Evolutionary conservation across 2,797 vertebrate species (phyloP), one percentile per base, ranked within the genome.

Genomic region (Paramormyrops hopkinsi): DNA sequence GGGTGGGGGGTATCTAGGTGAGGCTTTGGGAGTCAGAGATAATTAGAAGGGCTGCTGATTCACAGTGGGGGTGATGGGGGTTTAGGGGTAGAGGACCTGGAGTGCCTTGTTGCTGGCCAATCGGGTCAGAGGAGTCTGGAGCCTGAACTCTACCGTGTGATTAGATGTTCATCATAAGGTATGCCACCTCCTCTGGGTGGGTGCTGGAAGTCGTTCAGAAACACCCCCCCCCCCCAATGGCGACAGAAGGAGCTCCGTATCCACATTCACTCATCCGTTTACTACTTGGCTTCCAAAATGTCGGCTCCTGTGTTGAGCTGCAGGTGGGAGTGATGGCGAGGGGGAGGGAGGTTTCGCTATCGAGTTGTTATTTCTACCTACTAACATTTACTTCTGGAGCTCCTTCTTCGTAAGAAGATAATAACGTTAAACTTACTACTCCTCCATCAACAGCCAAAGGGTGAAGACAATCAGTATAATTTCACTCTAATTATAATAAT

Each of bases 401-500:
- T 37, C 79, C 53, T 3, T 2, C 0, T 4, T n/a, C 44, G 44
- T 37, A 44, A 29, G 29, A 29, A 29, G 29, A 29, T 29, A 29
- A 29, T 29, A 29, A 29, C 29, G 29, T 29, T 29, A 29, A 29
- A 29, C 29, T 29, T 29, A 29, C 29, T 29, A 1, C 29, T 29
- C 29, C 29, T 29, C 65, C 50, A 88, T 89, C 87, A 91, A 88
- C 90, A 69, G 86, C 87, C 88, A 90, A 51, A 14, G 53, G 89
- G 29, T 88, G 86, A 90, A 90, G 85, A 69, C 86, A 89, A 88
- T 88, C 87, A 69, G 76, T 88, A 76, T 50, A 50, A n/a, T 11
- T 22, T n/a, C 41, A 25, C 48, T 14, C 19, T 25, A n/a, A 44
- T 41, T 19, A 79, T 19, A 44, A 79, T 79, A 41, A 44, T n/a